phyloP scores from a whole-genome alignment of 2,113 vertebrate species.

The Pelusios castaneus region DNA sequence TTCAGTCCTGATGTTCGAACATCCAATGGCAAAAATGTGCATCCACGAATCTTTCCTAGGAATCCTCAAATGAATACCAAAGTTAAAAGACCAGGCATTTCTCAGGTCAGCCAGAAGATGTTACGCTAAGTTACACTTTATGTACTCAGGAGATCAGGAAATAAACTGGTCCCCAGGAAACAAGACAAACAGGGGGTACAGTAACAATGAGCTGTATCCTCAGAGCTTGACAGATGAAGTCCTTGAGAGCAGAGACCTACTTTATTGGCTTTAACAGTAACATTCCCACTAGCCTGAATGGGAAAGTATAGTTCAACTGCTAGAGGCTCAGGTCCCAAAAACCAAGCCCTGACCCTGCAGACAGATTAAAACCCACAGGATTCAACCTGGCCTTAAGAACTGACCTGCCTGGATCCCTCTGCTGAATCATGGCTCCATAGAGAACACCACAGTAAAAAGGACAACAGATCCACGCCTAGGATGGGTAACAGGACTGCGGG shows the following conservation, averaged over 20 bases:
- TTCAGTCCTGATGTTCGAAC: not conserved
- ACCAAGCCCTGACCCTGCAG: not conserved
- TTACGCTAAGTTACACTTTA: not conserved
- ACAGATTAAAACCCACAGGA: not conserved
- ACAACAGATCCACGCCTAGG: not conserved
- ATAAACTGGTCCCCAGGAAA: fast-evolving
- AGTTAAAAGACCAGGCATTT: not conserved
- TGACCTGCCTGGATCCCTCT: not conserved
- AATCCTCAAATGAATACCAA: not conserved
- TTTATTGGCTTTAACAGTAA: not conserved
- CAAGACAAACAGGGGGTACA: not conserved
- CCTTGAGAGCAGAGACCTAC: no score
- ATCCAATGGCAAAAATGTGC: not conserved
- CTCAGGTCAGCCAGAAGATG: not conserved
- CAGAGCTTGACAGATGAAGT: not conserved
- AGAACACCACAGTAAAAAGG: not conserved
- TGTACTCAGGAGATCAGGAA: not conserved
- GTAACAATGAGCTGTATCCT: not conserved
- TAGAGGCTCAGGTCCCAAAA: not conserved
- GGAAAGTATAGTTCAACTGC: not conserved
- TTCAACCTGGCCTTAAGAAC: not conserved
- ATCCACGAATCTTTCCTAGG: fast-evolving
- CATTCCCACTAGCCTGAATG: not conserved
- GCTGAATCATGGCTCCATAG: not conserved
- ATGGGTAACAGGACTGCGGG: not conserved